Percentiles rank a stretch among this genome's conserved stretches.
These are phyloP conservation scores for Stegana nigrithorax DNA, from an alignment of 2,888 invertebrate species.

Conservation along the genomic window DNA sequence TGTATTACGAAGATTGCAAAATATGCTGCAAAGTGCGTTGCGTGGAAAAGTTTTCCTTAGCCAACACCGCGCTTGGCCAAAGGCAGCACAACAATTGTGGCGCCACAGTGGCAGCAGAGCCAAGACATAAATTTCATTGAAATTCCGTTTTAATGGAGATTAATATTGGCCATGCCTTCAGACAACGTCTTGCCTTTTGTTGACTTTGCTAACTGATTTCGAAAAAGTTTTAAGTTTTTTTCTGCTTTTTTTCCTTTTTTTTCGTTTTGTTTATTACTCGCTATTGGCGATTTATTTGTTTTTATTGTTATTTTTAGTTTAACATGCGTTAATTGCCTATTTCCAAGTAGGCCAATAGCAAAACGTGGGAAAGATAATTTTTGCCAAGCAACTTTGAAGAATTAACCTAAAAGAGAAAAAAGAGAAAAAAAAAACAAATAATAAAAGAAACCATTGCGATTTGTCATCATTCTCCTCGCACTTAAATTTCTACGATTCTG, in stretches of 20 bases:
- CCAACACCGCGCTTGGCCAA: not conserved
- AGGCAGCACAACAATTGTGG: slow-evolving; percentile 34
- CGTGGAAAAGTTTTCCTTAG: not conserved
- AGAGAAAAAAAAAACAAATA: no score
- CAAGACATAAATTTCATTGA: slow-evolving; percentile 55
- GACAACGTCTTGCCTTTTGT: slow-evolving; percentile 31
- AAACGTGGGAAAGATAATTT: slow-evolving; percentile 46
- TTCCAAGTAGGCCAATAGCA: not conserved
- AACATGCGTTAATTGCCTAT: slow-evolving; percentile 37
- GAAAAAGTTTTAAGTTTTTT: slow-evolving; percentile 27
- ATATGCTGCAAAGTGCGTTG: slow-evolving; percentile 50
- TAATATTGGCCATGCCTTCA: slow-evolving; percentile 44
- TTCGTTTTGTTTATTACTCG: not conserved
- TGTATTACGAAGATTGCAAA: slow-evolving; percentile 58
- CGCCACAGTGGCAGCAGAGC: slow-evolving; percentile 40
- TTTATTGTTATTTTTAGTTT: slow-evolving; percentile 29
- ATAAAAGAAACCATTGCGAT: no score
- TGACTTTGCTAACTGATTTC: slow-evolving; percentile 58
- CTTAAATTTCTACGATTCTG: no score
- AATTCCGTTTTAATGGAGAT: slow-evolving; percentile 65
- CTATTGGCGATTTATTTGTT: slow-evolving; percentile 35
- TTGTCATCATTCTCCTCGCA: no score
- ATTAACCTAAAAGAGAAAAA: no score
- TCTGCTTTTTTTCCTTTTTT: slow-evolving; percentile 4
- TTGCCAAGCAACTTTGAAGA: no score